These are phyloP conservation scores for Cromileptes altivelis DNA, from an alignment of 2,113 vertebrate genomes.

Conservation along the genomic window DNA sequence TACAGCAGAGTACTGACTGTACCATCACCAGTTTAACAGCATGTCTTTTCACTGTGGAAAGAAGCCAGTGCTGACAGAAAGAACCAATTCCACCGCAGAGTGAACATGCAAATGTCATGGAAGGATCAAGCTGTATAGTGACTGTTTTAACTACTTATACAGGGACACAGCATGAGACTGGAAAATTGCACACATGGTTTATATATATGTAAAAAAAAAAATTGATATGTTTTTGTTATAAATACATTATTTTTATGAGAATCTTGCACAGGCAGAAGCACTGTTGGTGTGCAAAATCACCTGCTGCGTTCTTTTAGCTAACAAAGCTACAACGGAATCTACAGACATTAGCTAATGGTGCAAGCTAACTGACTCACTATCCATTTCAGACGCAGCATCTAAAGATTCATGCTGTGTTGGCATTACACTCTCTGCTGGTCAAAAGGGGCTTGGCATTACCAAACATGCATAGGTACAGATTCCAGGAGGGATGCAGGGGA, in stretches of 20 bases:
- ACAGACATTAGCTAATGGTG: neutral
- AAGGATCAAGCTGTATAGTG: neutral
- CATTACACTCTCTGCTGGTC: neutral
- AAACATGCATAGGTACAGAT: no score
- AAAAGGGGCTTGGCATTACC: neutral
- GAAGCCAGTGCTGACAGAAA: neutral
- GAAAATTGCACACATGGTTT: neutral
- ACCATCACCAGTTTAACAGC: conserved; percentile 42
- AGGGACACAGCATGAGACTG: neutral
- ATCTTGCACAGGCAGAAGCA: neutral
- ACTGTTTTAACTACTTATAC: neutral
- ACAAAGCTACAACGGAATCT: neutral
- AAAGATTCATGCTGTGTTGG: neutral
- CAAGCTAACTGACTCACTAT: neutral
- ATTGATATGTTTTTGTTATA: neutral
- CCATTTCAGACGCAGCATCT: neutral
- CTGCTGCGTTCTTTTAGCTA: neutral
- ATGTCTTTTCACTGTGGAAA: neutral
- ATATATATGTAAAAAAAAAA: neutral
- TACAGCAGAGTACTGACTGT: neutral
- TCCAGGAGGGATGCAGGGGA: no score
- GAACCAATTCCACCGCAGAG: neutral
- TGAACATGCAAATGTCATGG: neutral
- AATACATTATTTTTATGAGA: neutral
- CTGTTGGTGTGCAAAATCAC: neutral